A percentile compares a stretch with the other conserved stretches of the same genome.
These are phyloP conservation scores for Nycticorax nycticorax DNA, from an alignment of 2,113 vertebrate genomes.

Conservation along the genomic window DNA sequence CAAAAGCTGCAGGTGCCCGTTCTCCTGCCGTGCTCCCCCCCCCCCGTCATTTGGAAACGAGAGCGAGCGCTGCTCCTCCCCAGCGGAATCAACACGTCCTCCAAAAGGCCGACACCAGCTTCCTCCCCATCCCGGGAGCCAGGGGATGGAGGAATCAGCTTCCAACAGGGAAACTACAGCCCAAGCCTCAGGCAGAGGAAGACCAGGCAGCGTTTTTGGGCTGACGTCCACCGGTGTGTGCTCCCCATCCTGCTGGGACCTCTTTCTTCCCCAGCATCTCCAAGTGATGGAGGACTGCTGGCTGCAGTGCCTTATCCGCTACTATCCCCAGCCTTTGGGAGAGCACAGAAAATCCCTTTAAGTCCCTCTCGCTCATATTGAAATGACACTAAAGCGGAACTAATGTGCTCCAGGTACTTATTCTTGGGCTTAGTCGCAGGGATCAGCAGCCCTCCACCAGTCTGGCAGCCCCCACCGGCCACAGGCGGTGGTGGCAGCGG, in stretches of 20 bases:
- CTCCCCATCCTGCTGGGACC: not conserved
- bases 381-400: conserved; percentile 48
- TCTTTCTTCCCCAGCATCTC: not conserved
- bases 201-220: not conserved
- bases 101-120: not conserved
- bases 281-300: not conserved
- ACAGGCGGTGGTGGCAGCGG: not conserved
- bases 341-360: conserved; percentile 52
- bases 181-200: not conserved
- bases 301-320: not conserved
- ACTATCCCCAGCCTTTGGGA: not conserved
- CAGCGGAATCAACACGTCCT: not conserved
- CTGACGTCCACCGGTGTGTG: rapidly evolving
- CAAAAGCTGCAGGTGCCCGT: rapidly evolving
- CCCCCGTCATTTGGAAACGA: rapidly evolving
- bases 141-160: not conserved
- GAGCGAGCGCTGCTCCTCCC: not conserved
- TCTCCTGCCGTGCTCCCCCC: rapidly evolving
- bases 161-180: not conserved
- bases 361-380: conserved; percentile 2
- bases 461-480: rapidly evolving
- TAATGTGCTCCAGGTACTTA: conserved; percentile 43
- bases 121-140: not conserved
- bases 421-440: not conserved
- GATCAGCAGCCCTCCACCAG: not conserved